Base-by-base conservation (phyloP, 2,888 invertebrate genomes). In the Eucriotettix oculatus region DNA sequence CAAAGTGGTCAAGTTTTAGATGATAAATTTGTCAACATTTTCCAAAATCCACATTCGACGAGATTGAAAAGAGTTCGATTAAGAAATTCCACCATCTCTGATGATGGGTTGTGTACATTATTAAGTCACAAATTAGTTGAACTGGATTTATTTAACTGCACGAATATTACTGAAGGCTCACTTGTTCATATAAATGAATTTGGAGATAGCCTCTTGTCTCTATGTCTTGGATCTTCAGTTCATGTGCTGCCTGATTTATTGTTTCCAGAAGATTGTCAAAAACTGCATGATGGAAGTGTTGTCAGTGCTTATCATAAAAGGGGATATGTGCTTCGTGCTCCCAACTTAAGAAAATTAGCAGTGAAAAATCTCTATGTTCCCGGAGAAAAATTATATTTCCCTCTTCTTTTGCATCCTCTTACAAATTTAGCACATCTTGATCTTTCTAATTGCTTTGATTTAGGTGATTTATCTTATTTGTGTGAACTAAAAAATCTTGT, bases 131-230 rank as follows among this genome's bases (percentile, higher is more conserved):
- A 84, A 65, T 78, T 90, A 52, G 74, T 78, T 14, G 85, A 86
- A 64, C 74, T 95, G 56, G 87, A 90, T 66, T 76, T 94, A 64
- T 80, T 83, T 60, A 84, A 88, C 67, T 90, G 90, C 71, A 78
- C 80, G 64, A 78, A 80, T 64, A 74, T 92, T 54, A 82, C 85
- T 0, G 76, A 79, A 53, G 71, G 75, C 29, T 80, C 84, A 29
- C 77, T 91, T 63, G 79, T 82, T 62, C 74, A 80, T 60, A 80
- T 93, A 58, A 87, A 86, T 66, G 76, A 76, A 60, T 79, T 85
- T 69, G 84, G 87, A 48, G 78, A 81, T 63, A 85, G 84, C 68
- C 74, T 92, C 59, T 76, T 80, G 58, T 83, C 83, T 1, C 72
- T 93, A 16, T 82, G 84, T 66, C 78, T 91, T 66, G 87, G 87